Percentiles rank a stretch among this genome's conserved stretches.
Evolutionary conservation across 1,140 invertebrate species (phyloP).

Genomic region (Grapholita molesta): DNA sequence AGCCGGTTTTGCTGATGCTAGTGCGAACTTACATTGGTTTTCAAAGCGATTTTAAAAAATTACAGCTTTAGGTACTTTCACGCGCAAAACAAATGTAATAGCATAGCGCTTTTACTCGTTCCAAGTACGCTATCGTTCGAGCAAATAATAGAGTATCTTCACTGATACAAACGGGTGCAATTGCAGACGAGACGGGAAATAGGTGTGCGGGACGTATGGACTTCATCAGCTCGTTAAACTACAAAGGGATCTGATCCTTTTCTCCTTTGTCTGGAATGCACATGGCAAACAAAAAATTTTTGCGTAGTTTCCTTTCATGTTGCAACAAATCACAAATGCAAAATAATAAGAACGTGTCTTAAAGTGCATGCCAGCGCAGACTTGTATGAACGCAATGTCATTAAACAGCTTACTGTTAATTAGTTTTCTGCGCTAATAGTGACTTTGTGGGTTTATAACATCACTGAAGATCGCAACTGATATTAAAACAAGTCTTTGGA

Average conservation of each 20-base stretch:
- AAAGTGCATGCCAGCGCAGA: neutral
- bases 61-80: neutral
- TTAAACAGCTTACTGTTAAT: neutral
- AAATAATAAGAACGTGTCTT: neutral
- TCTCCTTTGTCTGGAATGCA: constrained; percentile 33
- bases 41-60: neutral
- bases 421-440: neutral
- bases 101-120: neutral
- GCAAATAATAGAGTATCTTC: constrained; percentile 7
- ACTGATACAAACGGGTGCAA: constrained; percentile 13
- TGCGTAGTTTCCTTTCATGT: neutral
- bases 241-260: constrained; percentile 38
- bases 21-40: constrained; percentile 16
- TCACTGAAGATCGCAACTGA: neutral
- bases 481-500: too few relatives aligned
- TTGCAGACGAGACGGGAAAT: constrained; percentile 10
- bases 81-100: neutral
- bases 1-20: neutral
- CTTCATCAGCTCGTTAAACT: constrained; percentile 37
- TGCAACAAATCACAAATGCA: neutral
- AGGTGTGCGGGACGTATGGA: constrained; percentile 15
- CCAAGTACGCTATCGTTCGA: neutral
- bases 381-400: neutral
- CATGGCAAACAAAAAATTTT: constrained; percentile 27
- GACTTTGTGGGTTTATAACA: neutral